These are phyloP conservation scores for Hirundo rustica DNA, from an alignment of 2,797 vertebrate species.

Conservation along the genomic window DNA sequence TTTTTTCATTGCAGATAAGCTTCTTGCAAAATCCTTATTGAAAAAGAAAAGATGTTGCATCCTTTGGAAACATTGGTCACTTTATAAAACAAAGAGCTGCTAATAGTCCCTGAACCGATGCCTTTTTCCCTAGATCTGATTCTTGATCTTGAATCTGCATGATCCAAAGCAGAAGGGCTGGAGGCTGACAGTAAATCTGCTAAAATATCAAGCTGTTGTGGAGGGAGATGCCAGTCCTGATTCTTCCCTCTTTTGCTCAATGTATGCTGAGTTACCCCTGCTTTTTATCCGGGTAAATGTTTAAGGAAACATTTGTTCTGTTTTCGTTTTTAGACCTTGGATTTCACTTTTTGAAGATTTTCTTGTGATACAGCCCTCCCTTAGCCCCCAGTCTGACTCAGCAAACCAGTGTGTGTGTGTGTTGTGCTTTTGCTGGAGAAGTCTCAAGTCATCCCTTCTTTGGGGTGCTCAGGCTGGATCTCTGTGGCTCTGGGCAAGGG, in stretches of 20 bases:
- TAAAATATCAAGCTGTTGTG: not conserved
- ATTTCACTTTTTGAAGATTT: not conserved
- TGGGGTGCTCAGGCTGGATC: not conserved
- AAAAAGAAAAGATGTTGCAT: slow-evolving; percentile 34
- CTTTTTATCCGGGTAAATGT: not conserved
- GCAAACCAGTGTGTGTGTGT: not conserved
- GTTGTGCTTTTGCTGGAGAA: not conserved
- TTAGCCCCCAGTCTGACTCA: not conserved
- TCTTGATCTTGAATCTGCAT: not conserved
- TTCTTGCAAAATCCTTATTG: slow-evolving; percentile 51
- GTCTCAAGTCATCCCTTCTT: not conserved
- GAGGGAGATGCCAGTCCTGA: not conserved
- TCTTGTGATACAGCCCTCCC: not conserved
- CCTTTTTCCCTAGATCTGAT: slow-evolving; percentile 21
- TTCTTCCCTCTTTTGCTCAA: not conserved
- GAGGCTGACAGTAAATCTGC: slow-evolving; percentile 19
- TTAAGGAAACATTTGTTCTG: not conserved
- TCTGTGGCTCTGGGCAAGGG: not conserved
- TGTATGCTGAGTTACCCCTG: not conserved
- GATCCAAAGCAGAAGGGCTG: slow-evolving; percentile 17
- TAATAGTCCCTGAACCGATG: slow-evolving; percentile 5
- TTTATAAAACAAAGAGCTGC: slow-evolving; percentile 37
- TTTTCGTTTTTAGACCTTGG: not conserved
- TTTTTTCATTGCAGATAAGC: slow-evolving; percentile 45
- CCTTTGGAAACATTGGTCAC: slow-evolving; percentile 15